Evolutionary conservation across 2,888 invertebrate species (phyloP), one percentile per base, ranked within the genome.

Genomic region (Drosophila prostipennis): DNA sequence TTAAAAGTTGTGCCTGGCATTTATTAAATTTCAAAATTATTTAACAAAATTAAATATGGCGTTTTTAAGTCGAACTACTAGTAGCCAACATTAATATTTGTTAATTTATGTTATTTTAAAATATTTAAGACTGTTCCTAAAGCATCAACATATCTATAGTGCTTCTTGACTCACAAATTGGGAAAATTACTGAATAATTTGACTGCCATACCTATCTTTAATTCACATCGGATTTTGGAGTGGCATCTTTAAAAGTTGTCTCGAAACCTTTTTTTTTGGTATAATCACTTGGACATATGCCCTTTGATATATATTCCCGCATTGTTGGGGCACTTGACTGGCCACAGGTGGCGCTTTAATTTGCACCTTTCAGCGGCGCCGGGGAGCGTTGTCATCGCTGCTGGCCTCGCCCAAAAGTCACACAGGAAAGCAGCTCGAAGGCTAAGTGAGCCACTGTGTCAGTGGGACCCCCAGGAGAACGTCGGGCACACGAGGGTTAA

Each of bases 361-460:
- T 82, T 79, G 85, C 65, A 74, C 74, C 74, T 72, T 87, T 78
- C 63, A 68, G 64, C 23, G 53, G 69, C 77, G 63, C 74, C 72
- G 49, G 80, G 72, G 63, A 72, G 54, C 48, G 53, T 73, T 85
- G 87, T 67, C 81, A 75, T 45, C 65, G 64, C 65, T 43, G 45
- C 13, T 14, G 57, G 39, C 34, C 70, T 13, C 51, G 39, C 58
- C 61, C 68, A 13, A 19, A n/a, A 32, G 19, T 16, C 45, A 46
- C 10, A 26, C 45, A 49, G 37, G 23, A 13, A n/a, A 13, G 40
- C 42, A 48, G 57, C 52, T 36, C 32, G 52, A 40, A 53, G 57
- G 49, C 83, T 73, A 87, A 87, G 82, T 85, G 88, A 85, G 83
- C 75, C 86, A 85, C 87, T 79, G 67, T 87, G 85, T 87, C 81